Evolutionary conservation across 53 echinoderm and acorn worm species (phyloP).

Genomic region (Zoroaster sp.): DNA sequence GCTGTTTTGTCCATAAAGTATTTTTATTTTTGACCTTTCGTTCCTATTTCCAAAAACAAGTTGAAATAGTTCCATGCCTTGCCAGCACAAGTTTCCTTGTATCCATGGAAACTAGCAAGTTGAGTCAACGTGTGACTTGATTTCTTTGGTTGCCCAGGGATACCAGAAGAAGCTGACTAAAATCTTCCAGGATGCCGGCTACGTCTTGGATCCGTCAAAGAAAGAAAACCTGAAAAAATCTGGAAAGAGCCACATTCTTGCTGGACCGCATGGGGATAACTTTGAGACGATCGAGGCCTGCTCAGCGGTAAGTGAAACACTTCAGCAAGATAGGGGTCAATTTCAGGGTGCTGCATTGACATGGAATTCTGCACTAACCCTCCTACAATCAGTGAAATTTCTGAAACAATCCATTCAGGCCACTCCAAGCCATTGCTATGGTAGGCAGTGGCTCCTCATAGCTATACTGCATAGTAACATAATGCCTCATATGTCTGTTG

Average conservation of each 20-base stretch:
- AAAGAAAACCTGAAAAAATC: not conserved
- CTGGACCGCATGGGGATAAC: not conserved
- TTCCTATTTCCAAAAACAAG: not conserved
- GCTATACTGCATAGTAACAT: no score
- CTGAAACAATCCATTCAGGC: no score
- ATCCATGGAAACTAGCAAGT: not conserved
- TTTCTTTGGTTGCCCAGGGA: not conserved
- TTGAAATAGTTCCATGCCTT: not conserved
- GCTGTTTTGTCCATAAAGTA: not conserved
- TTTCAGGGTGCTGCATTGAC: no score
- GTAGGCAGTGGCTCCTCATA: no score
- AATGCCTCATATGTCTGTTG: no score
- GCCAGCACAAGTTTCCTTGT: not conserved
- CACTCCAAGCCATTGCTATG: no score
- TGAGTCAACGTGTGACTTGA: not conserved
- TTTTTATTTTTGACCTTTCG: not conserved
- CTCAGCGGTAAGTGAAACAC: slow-evolving; percentile 19
- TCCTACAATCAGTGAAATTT: no score
- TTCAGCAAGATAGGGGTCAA: not conserved
- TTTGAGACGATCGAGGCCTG: slow-evolving; percentile 33
- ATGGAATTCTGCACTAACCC: not conserved
- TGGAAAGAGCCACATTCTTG: not conserved
- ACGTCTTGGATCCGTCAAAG: slow-evolving; percentile 22
- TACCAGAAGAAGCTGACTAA: slow-evolving; percentile 46
- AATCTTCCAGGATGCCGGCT: slow-evolving; percentile 51